A percentile compares a stretch with the other conserved stretches of the same genome.
phyloP scores from a whole-genome alignment of 2,888 invertebrate species.

The Peribatodes rhomboidaria region DNA sequence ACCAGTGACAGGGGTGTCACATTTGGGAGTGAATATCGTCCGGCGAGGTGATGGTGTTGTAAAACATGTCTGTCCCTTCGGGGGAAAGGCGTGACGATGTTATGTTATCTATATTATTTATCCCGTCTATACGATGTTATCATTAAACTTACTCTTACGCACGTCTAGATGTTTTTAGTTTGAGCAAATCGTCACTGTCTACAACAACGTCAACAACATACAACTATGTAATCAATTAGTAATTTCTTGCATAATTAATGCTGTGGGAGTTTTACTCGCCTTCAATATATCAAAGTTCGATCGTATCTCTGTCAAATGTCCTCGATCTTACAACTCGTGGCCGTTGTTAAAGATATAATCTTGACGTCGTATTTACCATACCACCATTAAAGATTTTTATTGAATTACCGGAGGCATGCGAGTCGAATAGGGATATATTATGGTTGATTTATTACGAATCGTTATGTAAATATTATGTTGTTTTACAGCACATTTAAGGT shows the following conservation, averaged over 20 bases:
- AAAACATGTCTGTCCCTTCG: no score
- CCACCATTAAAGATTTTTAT: conserved; percentile 41
- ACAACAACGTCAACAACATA: no score
- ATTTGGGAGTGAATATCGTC: no score
- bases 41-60: no score
- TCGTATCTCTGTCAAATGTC: conserved; percentile 24
- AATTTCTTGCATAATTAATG: background rate
- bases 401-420: conserved; percentile 43
- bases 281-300: conserved; percentile 24
- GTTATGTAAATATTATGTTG: conserved; percentile 59
- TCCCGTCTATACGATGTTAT: no score
- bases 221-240: background rate
- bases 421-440: conserved; percentile 39
- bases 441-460: conserved; percentile 50
- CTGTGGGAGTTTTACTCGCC: background rate
- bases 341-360: conserved; percentile 18
- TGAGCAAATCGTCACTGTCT: no score
- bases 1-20: no score
- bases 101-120: no score
- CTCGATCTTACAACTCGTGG: conserved; percentile 11
- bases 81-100: no score
- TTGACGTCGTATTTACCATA: conserved; percentile 28
- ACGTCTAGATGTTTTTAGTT: no score
- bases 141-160: no score
- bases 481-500: conserved; percentile 57